Conservation (phyloP, 2,797 vertebrate species). For the Manis pentadactyla region DNA sequence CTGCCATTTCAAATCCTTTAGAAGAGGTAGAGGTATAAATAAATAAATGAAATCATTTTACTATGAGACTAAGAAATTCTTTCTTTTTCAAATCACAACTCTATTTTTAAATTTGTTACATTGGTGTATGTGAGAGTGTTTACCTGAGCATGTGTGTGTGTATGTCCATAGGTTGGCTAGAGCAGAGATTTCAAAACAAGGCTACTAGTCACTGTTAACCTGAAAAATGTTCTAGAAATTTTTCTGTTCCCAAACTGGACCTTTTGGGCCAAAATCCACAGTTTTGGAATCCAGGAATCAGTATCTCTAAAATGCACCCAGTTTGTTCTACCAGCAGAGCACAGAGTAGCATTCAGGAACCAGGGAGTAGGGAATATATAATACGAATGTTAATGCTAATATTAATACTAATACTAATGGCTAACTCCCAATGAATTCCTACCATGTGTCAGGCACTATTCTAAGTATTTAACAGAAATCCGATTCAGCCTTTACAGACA, state of each 20-base stretch:
- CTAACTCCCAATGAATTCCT: not conserved
- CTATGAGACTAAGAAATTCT: not conserved
- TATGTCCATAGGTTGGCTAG: not conserved
- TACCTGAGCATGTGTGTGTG: not conserved
- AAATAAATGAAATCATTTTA: not conserved
- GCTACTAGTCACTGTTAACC: not conserved
- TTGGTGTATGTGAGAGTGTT: not conserved
- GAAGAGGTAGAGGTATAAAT: not conserved
- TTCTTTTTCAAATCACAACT: not conserved
- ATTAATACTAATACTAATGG: too few relatives aligned
- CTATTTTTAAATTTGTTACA: not conserved
- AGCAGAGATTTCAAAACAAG: not conserved
- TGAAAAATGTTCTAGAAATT: conserved; percentile 38
- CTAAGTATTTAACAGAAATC: not conserved
- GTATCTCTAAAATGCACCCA: not conserved
- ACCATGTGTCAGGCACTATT: too few relatives aligned
- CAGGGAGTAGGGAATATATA: not conserved
- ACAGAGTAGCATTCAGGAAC: not conserved
- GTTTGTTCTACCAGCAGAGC: not conserved
- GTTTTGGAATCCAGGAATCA: not conserved
- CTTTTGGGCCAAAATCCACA: not conserved
- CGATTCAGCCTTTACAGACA: not conserved
- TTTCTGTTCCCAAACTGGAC: not conserved
- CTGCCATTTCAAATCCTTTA: not conserved
- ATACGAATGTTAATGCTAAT: not conserved